Percentiles rank a stretch among this genome's conserved stretches.
phyloP scores from a whole-genome alignment of 2,113 vertebrate species.

The Centropristis striata region DNA sequence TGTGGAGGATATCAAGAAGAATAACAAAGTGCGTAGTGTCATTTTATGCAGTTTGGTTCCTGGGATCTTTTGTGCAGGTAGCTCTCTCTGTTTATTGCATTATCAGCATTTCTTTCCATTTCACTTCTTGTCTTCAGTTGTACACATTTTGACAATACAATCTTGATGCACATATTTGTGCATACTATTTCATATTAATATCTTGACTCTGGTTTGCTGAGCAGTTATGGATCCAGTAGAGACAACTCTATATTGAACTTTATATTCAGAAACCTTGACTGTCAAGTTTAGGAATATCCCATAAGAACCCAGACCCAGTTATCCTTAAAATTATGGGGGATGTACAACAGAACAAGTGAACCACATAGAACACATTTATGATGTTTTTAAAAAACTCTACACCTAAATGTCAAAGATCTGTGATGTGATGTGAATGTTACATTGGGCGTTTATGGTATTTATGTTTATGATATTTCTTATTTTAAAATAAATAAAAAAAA shows the following conservation, averaged over 20 bases:
- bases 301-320: too few relatives aligned
- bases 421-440: too few relatives aligned
- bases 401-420: too few relatives aligned
- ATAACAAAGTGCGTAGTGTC: constrained; percentile 94
- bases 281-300: too few relatives aligned
- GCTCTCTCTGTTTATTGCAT: neutral
- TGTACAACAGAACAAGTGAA: too few relatives aligned
- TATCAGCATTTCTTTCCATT: neutral
- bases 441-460: too few relatives aligned
- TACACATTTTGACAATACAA: neutral
- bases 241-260: neutral
- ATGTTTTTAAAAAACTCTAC: too few relatives aligned
- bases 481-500: too few relatives aligned
- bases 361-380: too few relatives aligned
- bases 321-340: too few relatives aligned
- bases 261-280: neutral
- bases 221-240: neutral
- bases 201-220: neutral
- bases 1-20: constrained; percentile 92
- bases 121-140: neutral
- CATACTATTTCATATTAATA: neutral
- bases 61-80: constrained; percentile 98
- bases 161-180: neutral
- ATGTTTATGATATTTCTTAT: too few relatives aligned
- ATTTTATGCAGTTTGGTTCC: constrained; percentile 96